phyloP scores from a whole-genome alignment of 2,113 vertebrate genomes.

The Alosa alosa region DNA sequence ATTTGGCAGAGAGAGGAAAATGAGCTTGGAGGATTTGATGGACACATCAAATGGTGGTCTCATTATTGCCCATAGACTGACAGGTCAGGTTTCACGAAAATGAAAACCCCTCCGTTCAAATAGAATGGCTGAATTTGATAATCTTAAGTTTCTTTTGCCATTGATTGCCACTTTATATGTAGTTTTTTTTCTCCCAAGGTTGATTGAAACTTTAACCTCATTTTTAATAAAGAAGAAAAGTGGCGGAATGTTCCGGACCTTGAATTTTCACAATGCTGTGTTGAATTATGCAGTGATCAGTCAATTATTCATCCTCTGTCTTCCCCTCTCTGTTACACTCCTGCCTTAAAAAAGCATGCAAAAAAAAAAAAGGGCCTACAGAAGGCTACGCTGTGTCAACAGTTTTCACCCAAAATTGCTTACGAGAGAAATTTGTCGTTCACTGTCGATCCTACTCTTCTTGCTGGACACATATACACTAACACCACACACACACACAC shows the following conservation, averaged over 20 bases:
- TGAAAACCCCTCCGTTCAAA: conserved; percentile 39
- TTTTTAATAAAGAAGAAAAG: conserved; percentile 93
- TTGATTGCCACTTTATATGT: conserved; percentile 94
- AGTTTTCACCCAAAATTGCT: conserved; percentile 99
- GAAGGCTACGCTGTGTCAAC: conserved; percentile 96
- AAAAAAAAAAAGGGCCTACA: conserved; percentile 70
- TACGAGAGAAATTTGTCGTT: conserved; percentile 96
- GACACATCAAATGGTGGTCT: conserved; percentile 50
- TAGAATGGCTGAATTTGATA: conserved; percentile 61
- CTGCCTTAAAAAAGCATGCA: conserved; percentile 97
- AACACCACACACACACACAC: background rate
- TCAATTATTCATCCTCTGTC: conserved; percentile 98
- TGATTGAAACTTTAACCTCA: conserved; percentile 99
- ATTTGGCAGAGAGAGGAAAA: background rate
- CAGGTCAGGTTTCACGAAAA: conserved; percentile 39
- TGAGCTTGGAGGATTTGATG: conserved; percentile 45
- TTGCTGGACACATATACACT: background rate
- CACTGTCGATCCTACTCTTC: conserved; percentile 83
- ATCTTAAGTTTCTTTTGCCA: conserved; percentile 82
- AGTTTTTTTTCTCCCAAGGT: conserved; percentile 86
- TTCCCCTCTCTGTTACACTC: conserved; percentile 84
- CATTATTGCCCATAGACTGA: conserved; percentile 51
- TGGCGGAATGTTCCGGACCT: conserved; percentile 98
- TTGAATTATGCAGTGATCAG: conserved; percentile 99
- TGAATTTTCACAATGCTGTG: conserved; percentile 98